Evolutionary conservation across 2,888 invertebrate genomes (phyloP).

Genomic region (Lithophane socia): DNA sequence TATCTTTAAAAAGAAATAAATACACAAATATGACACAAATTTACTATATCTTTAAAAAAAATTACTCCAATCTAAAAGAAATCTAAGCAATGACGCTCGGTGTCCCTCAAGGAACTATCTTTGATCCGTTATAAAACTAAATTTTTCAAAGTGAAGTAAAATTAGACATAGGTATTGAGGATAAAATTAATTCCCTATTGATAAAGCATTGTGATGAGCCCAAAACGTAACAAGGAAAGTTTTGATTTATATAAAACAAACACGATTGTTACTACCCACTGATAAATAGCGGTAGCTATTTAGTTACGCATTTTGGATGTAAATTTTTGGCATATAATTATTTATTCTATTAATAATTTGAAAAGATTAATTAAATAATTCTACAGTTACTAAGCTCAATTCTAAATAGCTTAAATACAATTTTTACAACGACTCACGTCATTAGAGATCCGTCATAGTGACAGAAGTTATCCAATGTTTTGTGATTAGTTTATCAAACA

Average conservation of each 20-base stretch:
- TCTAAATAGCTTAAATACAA: background rate
- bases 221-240: background rate
- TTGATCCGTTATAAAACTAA: background rate
- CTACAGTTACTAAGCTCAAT: background rate
- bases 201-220: background rate
- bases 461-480: background rate
- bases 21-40: no score
- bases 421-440: background rate
- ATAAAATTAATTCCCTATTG: background rate
- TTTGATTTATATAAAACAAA: slow-evolving; percentile 3
- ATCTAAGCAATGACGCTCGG: background rate
- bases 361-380: background rate
- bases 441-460: background rate
- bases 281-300: background rate
- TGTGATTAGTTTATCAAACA: background rate
- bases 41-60: background rate
- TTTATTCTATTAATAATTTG: no score
- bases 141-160: background rate
- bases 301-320: background rate
- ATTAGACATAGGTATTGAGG: background rate
- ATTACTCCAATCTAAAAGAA: background rate
- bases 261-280: background rate
- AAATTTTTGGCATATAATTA: background rate
- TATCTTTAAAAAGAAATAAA: background rate
- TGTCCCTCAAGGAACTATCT: slow-evolving; percentile 8